Evolutionary conservation across 2,113 vertebrate genomes (phyloP).

Genomic region (Pelvicachromis taeniatus): DNA sequence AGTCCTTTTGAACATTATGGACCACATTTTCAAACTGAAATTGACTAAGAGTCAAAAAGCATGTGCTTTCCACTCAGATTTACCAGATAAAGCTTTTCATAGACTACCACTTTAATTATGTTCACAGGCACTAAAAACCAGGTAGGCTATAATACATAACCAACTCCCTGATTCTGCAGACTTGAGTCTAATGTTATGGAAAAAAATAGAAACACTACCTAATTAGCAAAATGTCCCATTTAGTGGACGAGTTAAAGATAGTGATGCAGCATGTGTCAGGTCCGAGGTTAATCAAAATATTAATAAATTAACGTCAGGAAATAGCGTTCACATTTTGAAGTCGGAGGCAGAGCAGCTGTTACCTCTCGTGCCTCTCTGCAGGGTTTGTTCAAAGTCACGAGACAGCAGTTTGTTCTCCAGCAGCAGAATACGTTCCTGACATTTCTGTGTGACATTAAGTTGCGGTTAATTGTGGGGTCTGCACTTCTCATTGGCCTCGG

Average conservation of each 20-base stretch:
- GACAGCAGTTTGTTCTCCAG: not conserved
- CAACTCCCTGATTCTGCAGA: not conserved
- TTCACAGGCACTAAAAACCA: slow-evolving; percentile 32
- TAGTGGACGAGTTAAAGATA: not conserved
- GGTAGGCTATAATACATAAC: slow-evolving; percentile 11
- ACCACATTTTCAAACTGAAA: slow-evolving; percentile 45
- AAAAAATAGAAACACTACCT: slow-evolving; percentile 11
- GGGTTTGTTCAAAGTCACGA: slow-evolving; percentile 40
- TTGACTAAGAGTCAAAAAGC: slow-evolving; percentile 51
- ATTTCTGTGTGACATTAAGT: slow-evolving; percentile 47
- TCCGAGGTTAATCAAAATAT: not conserved
- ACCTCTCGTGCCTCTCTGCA: not conserved
- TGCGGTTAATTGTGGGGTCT: slow-evolving; percentile 18
- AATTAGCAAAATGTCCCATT: slow-evolving; percentile 30
- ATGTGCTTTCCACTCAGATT: slow-evolving; percentile 54
- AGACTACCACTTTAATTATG: slow-evolving; percentile 45
- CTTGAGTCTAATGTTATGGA: not conserved
- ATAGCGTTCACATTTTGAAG: not conserved
- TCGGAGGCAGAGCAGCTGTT: not conserved
- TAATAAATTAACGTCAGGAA: not conserved
- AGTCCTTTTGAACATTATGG: slow-evolving; percentile 46
- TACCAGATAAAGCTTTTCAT: slow-evolving; percentile 57
- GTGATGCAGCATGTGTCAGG: not conserved
- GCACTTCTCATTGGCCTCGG: slow-evolving; percentile 8
- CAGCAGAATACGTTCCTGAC: slow-evolving; percentile 23